A percentile compares a stretch with the other conserved stretches of the same genome.
Conservation (phyloP, 2,797 vertebrate species). For the Toxotes lorentzi region DNA sequence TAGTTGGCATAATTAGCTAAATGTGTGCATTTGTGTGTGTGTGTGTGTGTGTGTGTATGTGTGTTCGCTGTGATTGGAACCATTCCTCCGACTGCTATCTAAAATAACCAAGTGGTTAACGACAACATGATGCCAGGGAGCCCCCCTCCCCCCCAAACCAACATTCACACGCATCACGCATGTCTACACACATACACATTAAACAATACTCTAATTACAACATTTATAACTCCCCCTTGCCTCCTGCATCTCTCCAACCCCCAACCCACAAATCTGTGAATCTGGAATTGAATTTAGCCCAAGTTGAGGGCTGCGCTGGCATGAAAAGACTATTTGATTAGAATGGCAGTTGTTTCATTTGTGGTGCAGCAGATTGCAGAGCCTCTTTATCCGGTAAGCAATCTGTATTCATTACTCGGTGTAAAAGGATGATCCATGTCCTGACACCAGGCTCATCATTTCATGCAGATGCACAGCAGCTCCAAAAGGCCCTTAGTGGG, state of each 20-base stretch:
- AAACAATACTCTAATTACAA: constrained; percentile 87
- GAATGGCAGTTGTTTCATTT: constrained; percentile 86
- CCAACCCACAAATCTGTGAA: constrained; percentile 81
- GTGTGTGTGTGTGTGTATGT: constrained; percentile 41
- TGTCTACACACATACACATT: constrained; percentile 72
- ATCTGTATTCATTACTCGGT: constrained; percentile 85
- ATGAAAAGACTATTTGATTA: constrained; percentile 88
- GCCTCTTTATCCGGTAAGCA: constrained; percentile 82
- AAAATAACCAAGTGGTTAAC: constrained; percentile 83
- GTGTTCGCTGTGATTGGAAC: constrained; percentile 72
- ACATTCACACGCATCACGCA: constrained; percentile 52
- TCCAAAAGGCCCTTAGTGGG: constrained; percentile 75
- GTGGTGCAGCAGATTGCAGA: constrained; percentile 84
- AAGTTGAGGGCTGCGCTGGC: constrained; percentile 86
- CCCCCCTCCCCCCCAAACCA: constrained; percentile 11
- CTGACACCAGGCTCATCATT: constrained; percentile 82
- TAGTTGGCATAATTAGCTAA: constrained; percentile 86
- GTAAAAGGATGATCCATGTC: constrained; percentile 84
- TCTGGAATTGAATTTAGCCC: constrained; percentile 86
- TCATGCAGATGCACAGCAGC: constrained; percentile 83
- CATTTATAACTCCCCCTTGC: constrained; percentile 82
- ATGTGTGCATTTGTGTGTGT: constrained; percentile 74
- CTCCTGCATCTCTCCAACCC: constrained; percentile 69
- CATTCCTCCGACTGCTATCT: constrained; percentile 78
- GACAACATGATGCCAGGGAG: constrained; percentile 75